Base-by-base conservation (phyloP, 2,888 invertebrate genomes). In the Cancer borealis region DNA sequence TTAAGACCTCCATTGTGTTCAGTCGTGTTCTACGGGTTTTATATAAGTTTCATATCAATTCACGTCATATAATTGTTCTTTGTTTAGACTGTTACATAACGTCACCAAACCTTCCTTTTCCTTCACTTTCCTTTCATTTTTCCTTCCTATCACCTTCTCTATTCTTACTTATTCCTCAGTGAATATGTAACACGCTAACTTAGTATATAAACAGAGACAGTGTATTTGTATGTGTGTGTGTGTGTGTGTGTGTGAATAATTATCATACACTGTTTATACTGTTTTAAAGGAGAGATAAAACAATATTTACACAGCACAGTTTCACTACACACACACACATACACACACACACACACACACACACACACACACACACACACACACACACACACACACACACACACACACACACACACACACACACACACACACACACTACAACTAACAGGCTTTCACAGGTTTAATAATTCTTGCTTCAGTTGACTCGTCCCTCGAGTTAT, bases 401-500 rank as follows among this genome's bases (percentile, higher is more conserved):
- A 39, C 39, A 39, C 39, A 39, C 39, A 39, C 39, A 39, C 39
- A 39, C 39, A 39, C 39, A 39, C 39, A 54, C 54, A 54, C 14
- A 14, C 14, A 54, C 54, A 54, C 54, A 73, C 73, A 26, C 73
- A 10, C 26, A n/a, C n/a, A 26, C 73, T 73, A 73, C 73, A 73
- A 73, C 73, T 10, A 26, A 6, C 26, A 60, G 73, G 73, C 26
- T 10, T 26, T 73, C 73, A 26, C 5, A 3, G 73, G 26, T 26
- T 73, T 10, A 73, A 73, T 73, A 73, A 73, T 73, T 73, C 73
- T 26, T 73, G 73, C 26, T 26, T 5, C n/a, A n/a, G 73, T 73
- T 73, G n/a, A 73, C 73, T 5, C n/a, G 73, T 73, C 73, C 73
- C 73, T 26, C 73, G 73, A 73, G 73, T 73, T 73, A 26, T 73